Conservation (phyloP, 2,113 vertebrate species). For the Silurus meridionalis region DNA sequence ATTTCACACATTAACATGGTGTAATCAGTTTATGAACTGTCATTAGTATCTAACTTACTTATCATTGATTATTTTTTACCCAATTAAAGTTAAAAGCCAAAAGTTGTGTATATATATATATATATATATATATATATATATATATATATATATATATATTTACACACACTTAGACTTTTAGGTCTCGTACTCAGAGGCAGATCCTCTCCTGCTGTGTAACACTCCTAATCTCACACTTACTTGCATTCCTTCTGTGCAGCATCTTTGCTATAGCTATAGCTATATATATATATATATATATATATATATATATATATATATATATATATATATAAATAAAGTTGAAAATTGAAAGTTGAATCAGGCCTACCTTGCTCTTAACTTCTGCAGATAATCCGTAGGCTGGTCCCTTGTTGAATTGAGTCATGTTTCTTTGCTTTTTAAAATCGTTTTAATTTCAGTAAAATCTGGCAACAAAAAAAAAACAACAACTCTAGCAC, state of each 20-base stretch:
- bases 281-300: too few species aligned
- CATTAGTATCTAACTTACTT: not conserved
- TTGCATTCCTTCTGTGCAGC: not conserved
- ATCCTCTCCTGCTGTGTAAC: not conserved
- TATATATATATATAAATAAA: too few species aligned
- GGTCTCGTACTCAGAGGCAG: not conserved
- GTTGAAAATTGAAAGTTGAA: too few species aligned
- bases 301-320: too few species aligned
- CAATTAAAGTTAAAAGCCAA: not conserved
- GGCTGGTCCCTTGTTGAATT: conserved; percentile 91
- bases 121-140: too few species aligned
- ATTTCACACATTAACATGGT: not conserved
- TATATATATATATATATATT: too few species aligned
- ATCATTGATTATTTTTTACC: not conserved
- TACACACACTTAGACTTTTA: too few species aligned
- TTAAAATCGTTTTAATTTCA: conserved; percentile 19
- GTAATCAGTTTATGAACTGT: not conserved
- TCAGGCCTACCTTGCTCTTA: conserved; percentile 85
- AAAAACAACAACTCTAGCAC: not conserved
- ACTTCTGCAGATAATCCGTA: conserved; percentile 93
- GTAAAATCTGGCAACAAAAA: conserved; percentile 13
- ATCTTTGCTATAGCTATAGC: too few species aligned
- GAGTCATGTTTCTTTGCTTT: conserved; percentile 75
- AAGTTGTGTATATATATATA: too few species aligned
- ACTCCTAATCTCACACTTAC: not conserved